Evolutionary conservation across 64 coral and sea anemone species (phyloP), one percentile per base, ranked within the genome.

Genomic region (Pachyseris speciosa): DNA sequence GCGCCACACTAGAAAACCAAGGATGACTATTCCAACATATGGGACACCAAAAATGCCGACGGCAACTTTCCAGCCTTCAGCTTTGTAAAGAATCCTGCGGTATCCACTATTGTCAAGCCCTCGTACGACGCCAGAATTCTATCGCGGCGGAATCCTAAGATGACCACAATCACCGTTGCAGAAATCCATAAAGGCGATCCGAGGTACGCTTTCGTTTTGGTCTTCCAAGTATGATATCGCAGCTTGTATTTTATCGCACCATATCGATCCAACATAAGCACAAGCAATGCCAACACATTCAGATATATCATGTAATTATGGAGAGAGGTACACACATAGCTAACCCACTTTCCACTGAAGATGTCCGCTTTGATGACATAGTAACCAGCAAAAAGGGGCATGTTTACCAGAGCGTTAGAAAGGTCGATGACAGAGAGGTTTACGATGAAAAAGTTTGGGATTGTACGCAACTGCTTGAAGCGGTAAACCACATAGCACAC

Each of bases 401-500:
- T 86, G 65, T 86, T 86, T 0, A 86, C 12, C 11, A 86, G 7
- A 16, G 84, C n/a, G 20, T 86, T 72, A 17, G 39, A 52, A 5
- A 72, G 28, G 30, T 86, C 84, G 19, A 86, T 72, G 8, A 86
- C 64, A 32, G 84, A 68, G 9, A 86, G 37, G 84, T 86, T 86
- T 2, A 71, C 84, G 27, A 86, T 44, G 10, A 86, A 41, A 86
- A 72, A 22, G 45, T 86, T 86, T 2, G 84, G 66, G 29, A 86
- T 36, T 19, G 84, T 86, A 16, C 84, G 65, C 13, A 71, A 20
- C 3, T 28, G 65, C 44, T 53, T 86, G 67, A 37, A 71, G 41
- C 19, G 59, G 50, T 47, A 47, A 7, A 86, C 33, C 9, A 72
- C 30, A 26, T 7, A 86, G 19, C 57, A 65, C 19, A 86, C 59